Evolutionary conservation across 2,888 invertebrate species (phyloP).

Genomic region (Gymnosoma rotundatum): DNA sequence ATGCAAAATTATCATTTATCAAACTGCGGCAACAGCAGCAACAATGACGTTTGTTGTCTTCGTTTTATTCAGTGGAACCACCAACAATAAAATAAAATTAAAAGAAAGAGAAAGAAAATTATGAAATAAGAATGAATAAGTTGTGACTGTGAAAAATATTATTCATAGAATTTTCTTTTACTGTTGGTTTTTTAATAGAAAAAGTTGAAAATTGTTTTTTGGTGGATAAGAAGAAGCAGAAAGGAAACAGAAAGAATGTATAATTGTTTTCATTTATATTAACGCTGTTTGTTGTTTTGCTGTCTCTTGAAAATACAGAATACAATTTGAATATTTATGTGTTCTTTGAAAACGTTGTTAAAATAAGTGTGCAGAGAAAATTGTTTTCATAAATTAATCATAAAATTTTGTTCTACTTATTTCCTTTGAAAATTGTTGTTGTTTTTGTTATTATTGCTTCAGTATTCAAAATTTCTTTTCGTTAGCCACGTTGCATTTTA

Average conservation of each 20-base stretch:
- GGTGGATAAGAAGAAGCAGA: background rate
- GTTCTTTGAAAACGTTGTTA: slow-evolving; percentile 46
- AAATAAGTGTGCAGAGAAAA: slow-evolving; percentile 36
- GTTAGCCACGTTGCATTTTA: background rate
- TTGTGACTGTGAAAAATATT: slow-evolving; percentile 50
- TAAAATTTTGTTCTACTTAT: slow-evolving; percentile 28
- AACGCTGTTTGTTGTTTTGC: slow-evolving; percentile 5
- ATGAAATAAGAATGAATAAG: slow-evolving; percentile 48
- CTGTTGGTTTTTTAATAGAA: slow-evolving; percentile 4
- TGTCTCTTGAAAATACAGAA: slow-evolving; percentile 15
- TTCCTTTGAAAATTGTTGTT: slow-evolving; percentile 1
- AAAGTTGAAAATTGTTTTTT: slow-evolving; percentile 3
- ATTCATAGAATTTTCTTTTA: slow-evolving; percentile 42
- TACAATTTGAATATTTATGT: slow-evolving; percentile 67
- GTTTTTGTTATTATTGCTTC: background rate
- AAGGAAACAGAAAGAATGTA: slow-evolving; percentile 3
- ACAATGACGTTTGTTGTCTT: slow-evolving; percentile 41
- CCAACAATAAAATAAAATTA: background rate
- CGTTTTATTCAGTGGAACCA: background rate
- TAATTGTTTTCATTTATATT: slow-evolving; percentile 62
- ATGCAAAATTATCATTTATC: slow-evolving; percentile 64
- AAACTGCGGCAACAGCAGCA: slow-evolving; percentile 29
- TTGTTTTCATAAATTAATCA: slow-evolving; percentile 60
- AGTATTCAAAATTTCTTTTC: too few species aligned
- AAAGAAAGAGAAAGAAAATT: slow-evolving; percentile 3